Evolutionary conservation across 2,113 vertebrate genomes (phyloP).

Genomic region (Asarcornis scutulata): DNA sequence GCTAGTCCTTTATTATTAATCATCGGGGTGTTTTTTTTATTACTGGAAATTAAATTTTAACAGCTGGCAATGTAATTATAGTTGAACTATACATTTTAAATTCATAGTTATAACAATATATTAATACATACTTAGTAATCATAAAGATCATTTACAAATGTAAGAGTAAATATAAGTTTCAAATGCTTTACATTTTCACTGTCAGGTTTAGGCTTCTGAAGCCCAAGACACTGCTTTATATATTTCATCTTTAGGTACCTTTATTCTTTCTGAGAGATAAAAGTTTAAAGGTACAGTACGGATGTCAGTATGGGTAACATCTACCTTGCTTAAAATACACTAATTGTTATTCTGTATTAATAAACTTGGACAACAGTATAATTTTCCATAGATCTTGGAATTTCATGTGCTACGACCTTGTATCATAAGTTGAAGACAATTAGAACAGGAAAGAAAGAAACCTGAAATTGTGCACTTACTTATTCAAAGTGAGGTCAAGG

Average conservation of each 20-base stretch:
- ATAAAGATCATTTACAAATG: background rate
- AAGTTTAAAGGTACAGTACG: background rate
- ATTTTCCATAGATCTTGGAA: background rate
- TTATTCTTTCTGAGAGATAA: background rate
- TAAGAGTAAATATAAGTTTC: background rate
- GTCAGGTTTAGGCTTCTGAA: background rate
- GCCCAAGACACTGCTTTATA: background rate
- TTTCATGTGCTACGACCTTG: background rate
- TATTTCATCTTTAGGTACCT: background rate
- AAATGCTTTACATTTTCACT: background rate
- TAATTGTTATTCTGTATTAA: background rate
- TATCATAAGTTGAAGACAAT: background rate
- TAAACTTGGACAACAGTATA: background rate
- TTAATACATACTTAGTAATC: background rate
- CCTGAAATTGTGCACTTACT: conserved; percentile 82
- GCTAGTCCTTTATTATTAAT: background rate
- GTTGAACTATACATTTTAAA: background rate
- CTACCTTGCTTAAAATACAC: background rate
- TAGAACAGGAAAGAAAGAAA: background rate
- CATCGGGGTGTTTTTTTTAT: background rate
- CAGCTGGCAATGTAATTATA: background rate
- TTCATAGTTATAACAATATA: background rate
- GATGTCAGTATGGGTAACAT: background rate
- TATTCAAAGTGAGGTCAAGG: conserved; percentile 94
- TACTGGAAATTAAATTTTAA: background rate